These are phyloP conservation scores for Mixornis gularis DNA, from an alignment of 2,113 vertebrate species.

Conservation along the genomic window DNA sequence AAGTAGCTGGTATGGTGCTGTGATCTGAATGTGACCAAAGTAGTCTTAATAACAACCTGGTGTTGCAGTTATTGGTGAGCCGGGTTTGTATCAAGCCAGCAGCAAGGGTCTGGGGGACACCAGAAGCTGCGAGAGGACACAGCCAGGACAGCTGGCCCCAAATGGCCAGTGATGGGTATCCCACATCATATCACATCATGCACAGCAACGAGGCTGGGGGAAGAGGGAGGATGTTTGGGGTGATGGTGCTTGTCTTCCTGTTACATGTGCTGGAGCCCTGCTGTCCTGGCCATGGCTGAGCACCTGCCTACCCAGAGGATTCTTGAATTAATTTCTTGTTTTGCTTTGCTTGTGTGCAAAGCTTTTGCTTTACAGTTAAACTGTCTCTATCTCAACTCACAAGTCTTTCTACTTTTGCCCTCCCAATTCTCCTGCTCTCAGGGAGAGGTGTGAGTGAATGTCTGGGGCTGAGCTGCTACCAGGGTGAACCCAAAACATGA, in stretches of 20 bases:
- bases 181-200: fast-evolving
- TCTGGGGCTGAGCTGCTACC: background rate
- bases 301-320: fast-evolving
- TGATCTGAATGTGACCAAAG: background rate
- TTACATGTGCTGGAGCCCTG: background rate
- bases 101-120: background rate
- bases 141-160: background rate
- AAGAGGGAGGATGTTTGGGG: fast-evolving
- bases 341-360: fast-evolving
- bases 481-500: background rate
- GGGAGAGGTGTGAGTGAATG: background rate
- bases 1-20: background rate
- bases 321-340: background rate
- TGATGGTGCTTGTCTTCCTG: too few species aligned
- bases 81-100: background rate
- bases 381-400: background rate
- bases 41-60: background rate
- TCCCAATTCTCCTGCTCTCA: background rate
- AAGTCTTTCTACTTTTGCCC: background rate
- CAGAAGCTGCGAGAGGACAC: background rate
- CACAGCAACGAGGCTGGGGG: background rate
- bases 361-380: background rate
- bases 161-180: fast-evolving
- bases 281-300: fast-evolving
- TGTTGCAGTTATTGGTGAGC: background rate